Base-by-base conservation (phyloP, 2,797 vertebrate species). In the Phalloptychus januarius region DNA sequence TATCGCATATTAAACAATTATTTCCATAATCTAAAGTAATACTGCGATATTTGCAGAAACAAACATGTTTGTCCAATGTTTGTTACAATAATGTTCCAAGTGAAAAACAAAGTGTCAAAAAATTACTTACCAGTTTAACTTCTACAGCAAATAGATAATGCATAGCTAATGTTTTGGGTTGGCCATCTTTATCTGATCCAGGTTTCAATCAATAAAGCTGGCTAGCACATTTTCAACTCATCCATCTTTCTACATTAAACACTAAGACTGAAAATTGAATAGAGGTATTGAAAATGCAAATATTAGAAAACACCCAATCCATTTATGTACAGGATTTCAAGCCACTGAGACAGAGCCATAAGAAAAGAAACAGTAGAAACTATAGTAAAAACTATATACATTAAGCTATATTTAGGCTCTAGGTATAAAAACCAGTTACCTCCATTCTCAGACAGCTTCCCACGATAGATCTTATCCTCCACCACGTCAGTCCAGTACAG, bases 401-500 rank as follows among this genome's bases (percentile, higher is more conserved):
- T 65, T 8, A 40, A 25, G 11, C 63, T 8, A 48, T 20, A 8
- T 50, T 23, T 50, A 50, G 23, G 20, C 48, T 50, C 23, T 48
- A 48, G 7, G 7, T 23, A 67, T 28, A 15, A 56, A 7, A 15
- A 36, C 10, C 3, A 50, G 2, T 38, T 79, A 99, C 98, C 98
- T 87, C 98, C 98, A 0, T 97, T 99, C 91, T 99, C 98, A 1
- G 98, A 97, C 73, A 99, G 95, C 82, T 98, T 99, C 16, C 98
- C 98, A 0, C 98, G 96, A 92, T 99, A 99, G 91, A 99, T 99
- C 88, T 99, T 99, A 94, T 99, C 98, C 92, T 99, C 98, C 78
- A 99, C 98, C 86, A 99, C 98, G 0, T 99, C 98, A 0, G 98
- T 99, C 98, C 98, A 99, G 92, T 99, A 99, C 80, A 99, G 98